Base-by-base conservation (phyloP, 2,888 invertebrate genomes). In the Sminthurides aquaticus region DNA sequence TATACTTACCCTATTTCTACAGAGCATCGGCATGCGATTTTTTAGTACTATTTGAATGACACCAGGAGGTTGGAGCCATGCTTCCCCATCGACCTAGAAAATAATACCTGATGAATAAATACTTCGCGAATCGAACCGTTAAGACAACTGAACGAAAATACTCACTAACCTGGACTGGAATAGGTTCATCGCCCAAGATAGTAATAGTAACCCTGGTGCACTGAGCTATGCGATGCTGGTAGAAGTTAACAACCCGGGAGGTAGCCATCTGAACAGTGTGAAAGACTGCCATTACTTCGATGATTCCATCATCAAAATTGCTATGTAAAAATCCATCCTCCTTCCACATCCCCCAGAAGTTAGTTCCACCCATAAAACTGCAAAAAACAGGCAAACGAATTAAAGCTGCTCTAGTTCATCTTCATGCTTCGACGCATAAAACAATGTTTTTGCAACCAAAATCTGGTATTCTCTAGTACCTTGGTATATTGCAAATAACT, bases 251-350 rank as follows among this genome's bases (percentile, higher is more conserved):
- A 3, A 97, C 84, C 0, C 96, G 85, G 0, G 94, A 95, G 0
- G 96, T 94, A 0, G 96, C 97, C 90, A 97, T 95, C 81, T 98
- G 97, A 18, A 95, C 92, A 0, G 95, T 93, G 0, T 97, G 96
- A 79, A 96, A 97, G 0, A 97, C 95, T 5, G 98, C 97, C 18
- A 98, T 95, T 11, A 97, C 97, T 83, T 98, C 98, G 57, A 98
- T 81, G 67, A 98, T 89, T 65, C 91, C 87, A 80, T 98, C 98
- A 79, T 98, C 98, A 77, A 97, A 95, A 18, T 92, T 55, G 60
- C 59, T 59, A 56, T 64, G 64, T 20, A 93, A 81, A 77, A 97
- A 98, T 60, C 91, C 94, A 74, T 92, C 93, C 75, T 90, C 91
- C 77, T 93, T 89, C 1, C 87, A 88, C 3, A 91, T 91, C 60